Evolutionary conservation across 2,888 invertebrate species (phyloP), one percentile per base, ranked within the genome.

Genomic region (Mantis religiosa): DNA sequence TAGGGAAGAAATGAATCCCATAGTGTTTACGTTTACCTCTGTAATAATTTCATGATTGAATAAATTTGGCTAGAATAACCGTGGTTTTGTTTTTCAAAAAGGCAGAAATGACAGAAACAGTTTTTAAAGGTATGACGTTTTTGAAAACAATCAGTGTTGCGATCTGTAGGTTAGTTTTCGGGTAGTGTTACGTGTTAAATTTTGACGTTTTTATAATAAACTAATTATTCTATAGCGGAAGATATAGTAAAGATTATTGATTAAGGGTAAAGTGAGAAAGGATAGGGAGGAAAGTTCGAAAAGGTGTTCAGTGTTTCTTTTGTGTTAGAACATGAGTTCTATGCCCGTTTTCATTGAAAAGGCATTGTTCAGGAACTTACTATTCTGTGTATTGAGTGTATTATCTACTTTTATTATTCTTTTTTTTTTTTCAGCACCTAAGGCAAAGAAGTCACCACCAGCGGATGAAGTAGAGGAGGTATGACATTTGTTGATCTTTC

Each of bases 91-190:
- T 20, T 20, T 25, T n/a, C n/a, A 71, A 71, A 20, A 25, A 9
- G 20, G 25, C 54, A 20, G 54, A 88, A 88, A 88, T 88, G 88
- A 88, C 88, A 54, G 88, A 88, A 84, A 88, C 88, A 83, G 85
- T 88, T 34, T 88, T 88, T 85, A 88, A 88, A 88, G 88, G 88
- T 88, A 88, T 84, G 30, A 84, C 47, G 25, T 88, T 88, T 41
- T 84, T 71, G 20, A 71, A 71, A 71, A 20, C 54, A 71, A 71
- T 71, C 54, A 71, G 54, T 54, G 54, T 71, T 71, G 3, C 20
- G 54, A 71, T 71, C 54, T 71, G 20, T 71, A 71, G 54, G 54
- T 71, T 71, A 71, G 54, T 71, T 71, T 71, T 25, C 4, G 54
- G 20, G 2, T 71, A 41, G 54, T 25, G 15, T 71, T 71, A 71